A percentile compares a stretch with the other conserved stretches of the same genome.
Evolutionary conservation across 2,888 invertebrate genomes (phyloP).

Genomic region (Pycnomerus fuliginosus): DNA sequence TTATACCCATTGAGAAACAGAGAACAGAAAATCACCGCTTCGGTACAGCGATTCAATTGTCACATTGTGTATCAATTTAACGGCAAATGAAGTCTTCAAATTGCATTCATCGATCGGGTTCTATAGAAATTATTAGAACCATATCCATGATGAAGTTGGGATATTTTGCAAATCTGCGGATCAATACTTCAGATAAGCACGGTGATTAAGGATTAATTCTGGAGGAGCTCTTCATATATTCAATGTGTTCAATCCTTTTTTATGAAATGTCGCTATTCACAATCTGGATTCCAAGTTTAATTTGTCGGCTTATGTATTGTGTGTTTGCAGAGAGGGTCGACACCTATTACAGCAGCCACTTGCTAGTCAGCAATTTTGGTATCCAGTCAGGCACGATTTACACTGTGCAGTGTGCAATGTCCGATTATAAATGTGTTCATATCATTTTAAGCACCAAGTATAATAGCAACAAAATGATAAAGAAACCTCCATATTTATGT

Average conservation of each 20-base stretch:
- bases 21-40: conserved; percentile 34
- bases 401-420: too few species aligned
- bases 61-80: conserved; percentile 33
- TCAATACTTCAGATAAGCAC: conserved; percentile 21
- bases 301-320: conserved; percentile 50
- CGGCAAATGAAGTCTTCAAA: conserved; percentile 29
- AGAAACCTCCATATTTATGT: too few species aligned
- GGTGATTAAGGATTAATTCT: conserved; percentile 32
- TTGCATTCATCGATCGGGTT: too few species aligned
- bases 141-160: conserved; percentile 5
- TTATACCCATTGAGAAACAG: conserved; percentile 39
- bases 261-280: conserved; percentile 41
- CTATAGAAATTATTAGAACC: too few species aligned
- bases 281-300: conserved; percentile 39
- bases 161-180: too few species aligned
- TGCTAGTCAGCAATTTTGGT: conserved; percentile 43
- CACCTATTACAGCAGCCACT: conserved; percentile 43
- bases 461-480: too few species aligned
- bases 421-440: too few species aligned
- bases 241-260: conserved; percentile 46
- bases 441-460: too few species aligned
- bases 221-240: conserved; percentile 34
- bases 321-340: conserved; percentile 49
- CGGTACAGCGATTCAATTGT: conserved; percentile 35
- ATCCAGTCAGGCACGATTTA: conserved; percentile 41